Base-by-base conservation (phyloP, 1,140 invertebrate genomes). In the Thaumetopoea pityocampa region DNA sequence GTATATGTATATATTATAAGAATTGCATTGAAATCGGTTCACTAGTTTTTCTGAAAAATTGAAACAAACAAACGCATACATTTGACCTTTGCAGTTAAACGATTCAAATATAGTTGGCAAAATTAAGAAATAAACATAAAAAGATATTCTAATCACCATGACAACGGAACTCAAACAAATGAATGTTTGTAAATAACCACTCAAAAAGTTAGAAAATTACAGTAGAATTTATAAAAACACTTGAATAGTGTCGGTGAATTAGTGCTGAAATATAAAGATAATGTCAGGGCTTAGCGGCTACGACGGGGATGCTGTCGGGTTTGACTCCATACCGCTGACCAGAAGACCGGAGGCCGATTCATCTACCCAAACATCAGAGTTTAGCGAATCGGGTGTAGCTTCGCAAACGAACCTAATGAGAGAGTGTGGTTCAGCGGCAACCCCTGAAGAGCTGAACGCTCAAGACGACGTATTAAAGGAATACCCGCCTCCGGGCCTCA, bases 201-300 rank as follows among this genome's bases (percentile, higher is more conserved):
- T n/a, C n/a, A n/a, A n/a, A n/a, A n/a, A n/a, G n/a, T n/a, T n/a
- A n/a, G n/a, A n/a, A n/a, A n/a, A n/a, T n/a, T n/a, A n/a, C n/a
- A n/a, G n/a, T n/a, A n/a, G n/a, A n/a, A n/a, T n/a, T n/a, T n/a
- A n/a, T n/a, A n/a, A n/a, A n/a, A n/a, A n/a, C n/a, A n/a, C n/a
- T n/a, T n/a, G n/a, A n/a, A n/a, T n/a, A n/a, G n/a, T n/a, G n/a
- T n/a, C n/a, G n/a, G n/a, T n/a, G n/a, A n/a, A n/a, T n/a, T n/a
- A n/a, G n/a, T n/a, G n/a, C n/a, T n/a, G n/a, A n/a, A n/a, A n/a
- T n/a, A 18, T 0, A 5, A 23, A 5, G 8, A 58, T 46, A 51
- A 83, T 80, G 76, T 72, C 69, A 9, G 35, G 43, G 14, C 37
- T 83, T 22, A 83, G 74, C 32, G 74, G 73, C 2, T 83, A 64